phyloP scores from a whole-genome alignment of 2,113 vertebrate genomes.

The Ciconia maguari region DNA sequence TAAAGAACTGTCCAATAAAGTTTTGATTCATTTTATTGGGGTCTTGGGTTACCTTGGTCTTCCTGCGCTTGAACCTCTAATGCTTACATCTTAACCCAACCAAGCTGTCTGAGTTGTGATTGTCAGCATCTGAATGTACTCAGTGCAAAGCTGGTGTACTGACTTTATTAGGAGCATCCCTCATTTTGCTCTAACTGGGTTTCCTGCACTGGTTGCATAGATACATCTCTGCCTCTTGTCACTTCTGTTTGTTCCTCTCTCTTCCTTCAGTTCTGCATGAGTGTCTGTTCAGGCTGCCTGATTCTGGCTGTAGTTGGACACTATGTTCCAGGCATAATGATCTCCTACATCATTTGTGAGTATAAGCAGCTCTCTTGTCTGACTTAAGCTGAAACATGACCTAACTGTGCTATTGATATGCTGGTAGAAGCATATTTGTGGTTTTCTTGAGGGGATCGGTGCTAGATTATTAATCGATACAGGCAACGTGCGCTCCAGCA shows the following conservation, averaged over 20 bases:
- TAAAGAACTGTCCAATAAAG: neutral
- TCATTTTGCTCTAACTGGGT: neutral
- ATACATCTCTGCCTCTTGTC: constrained; percentile 18
- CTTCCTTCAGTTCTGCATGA: constrained; percentile 87
- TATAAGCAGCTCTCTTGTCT: constrained; percentile 30
- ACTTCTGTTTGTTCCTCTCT: constrained; percentile 57
- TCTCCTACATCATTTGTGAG: constrained; percentile 97
- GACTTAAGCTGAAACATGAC: neutral
- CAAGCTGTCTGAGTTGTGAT: neutral
- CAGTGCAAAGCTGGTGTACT: neutral
- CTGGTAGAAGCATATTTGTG: neutral
- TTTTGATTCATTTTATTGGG: neutral
- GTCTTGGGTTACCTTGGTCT: neutral
- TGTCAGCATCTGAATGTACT: neutral
- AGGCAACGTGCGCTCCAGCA: neutral
- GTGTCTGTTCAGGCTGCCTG: constrained; percentile 89
- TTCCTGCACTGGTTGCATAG: neutral
- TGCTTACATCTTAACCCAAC: constrained; percentile 9
- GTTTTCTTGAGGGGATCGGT: neutral
- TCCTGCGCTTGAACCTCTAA: neutral
- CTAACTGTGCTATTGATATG: neutral
- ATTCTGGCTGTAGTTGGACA: constrained; percentile 88
- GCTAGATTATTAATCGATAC: neutral
- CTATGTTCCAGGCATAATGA: constrained; percentile 99
- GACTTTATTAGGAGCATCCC: neutral